Percentiles rank a stretch among this genome's conserved stretches.
Evolutionary conservation across 1,140 invertebrate species (phyloP).

Genomic region (Anastatus disparis): DNA sequence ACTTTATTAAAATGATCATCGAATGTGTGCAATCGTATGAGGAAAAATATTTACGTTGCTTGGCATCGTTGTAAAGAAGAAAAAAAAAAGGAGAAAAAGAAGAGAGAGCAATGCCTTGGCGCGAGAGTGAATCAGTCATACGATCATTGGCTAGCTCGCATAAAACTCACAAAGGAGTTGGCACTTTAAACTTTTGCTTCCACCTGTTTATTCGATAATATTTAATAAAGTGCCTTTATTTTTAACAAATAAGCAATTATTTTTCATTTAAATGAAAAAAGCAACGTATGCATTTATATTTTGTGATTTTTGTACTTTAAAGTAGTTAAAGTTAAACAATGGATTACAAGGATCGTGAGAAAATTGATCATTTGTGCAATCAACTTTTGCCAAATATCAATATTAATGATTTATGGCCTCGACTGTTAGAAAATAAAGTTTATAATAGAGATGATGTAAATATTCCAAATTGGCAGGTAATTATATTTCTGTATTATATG

Average conservation of each 20-base stretch:
- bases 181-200: background rate
- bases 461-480: constrained; percentile 52
- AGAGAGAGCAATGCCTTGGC: constrained; percentile 34
- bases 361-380: constrained; percentile 45
- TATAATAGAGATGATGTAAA: constrained; percentile 54
- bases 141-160: constrained; percentile 5
- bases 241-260: background rate
- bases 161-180: constrained; percentile 25
- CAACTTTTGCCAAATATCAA: constrained; percentile 45
- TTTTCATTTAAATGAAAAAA: background rate
- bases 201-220: background rate
- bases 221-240: background rate
- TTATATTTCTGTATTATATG: too few species aligned
- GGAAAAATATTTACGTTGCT: background rate
- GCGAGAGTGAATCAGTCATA: constrained; percentile 34
- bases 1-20: too few species aligned
- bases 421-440: constrained; percentile 50
- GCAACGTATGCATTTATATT: background rate
- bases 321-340: constrained; percentile 36
- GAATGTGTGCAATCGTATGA: too few species aligned
- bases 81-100: too few species aligned
- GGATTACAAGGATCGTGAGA: constrained; percentile 48
- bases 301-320: background rate
- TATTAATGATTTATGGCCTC: constrained; percentile 49
- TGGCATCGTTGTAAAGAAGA: constrained; percentile 15